Evolutionary conservation across 2,888 invertebrate genomes (phyloP).

Genomic region (Plebejus anna): DNA sequence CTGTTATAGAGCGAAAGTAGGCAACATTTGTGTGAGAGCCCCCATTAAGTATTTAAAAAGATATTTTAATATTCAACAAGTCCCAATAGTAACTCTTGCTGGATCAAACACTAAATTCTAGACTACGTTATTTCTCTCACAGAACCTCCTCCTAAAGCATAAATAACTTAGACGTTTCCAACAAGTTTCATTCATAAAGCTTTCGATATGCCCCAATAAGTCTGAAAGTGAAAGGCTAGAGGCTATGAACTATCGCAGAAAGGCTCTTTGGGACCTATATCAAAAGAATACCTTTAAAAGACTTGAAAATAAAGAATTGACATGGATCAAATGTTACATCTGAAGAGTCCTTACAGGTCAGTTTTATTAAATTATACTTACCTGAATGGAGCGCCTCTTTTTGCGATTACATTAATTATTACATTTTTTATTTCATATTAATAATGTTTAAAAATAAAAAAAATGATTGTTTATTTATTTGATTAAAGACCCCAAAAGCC

Average conservation of each 20-base stretch:
- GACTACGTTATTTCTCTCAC: background rate
- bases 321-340: no score
- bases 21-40: no score
- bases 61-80: background rate
- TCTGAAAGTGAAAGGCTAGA: background rate
- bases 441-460: no score
- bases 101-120: background rate
- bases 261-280: background rate
- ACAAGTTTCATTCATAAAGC: background rate
- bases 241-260: background rate
- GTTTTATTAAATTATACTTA: no score
- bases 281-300: background rate
- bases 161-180: background rate
- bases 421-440: no score
- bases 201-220: background rate
- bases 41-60: background rate
- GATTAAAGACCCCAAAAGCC: no score
- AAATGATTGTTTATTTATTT: no score
- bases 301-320: background rate
- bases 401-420: no score
- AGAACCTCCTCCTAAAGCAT: background rate
- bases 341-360: no score
- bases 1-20: no score
- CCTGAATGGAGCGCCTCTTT: no score
- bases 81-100: background rate